These are phyloP conservation scores for Epiblema foenella DNA, from an alignment of 2,888 invertebrate species.

Conservation along the genomic window DNA sequence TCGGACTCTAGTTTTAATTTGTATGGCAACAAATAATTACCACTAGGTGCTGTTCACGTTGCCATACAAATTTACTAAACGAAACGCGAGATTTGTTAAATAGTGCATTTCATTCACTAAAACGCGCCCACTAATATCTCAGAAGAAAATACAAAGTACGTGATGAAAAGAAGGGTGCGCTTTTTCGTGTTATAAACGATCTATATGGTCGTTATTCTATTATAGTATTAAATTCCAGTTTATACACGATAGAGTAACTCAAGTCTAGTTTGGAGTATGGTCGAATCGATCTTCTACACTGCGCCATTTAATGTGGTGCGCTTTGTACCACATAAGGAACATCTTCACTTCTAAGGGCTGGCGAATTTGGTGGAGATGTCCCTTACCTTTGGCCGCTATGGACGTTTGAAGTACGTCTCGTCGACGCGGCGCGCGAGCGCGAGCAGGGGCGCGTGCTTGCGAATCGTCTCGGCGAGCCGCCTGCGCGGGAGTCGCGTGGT, in stretches of 20 bases:
- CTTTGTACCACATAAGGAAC: background rate
- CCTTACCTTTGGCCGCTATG: conserved; percentile 78
- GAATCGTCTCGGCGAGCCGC: conserved; percentile 91
- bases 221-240: too few relatives aligned
- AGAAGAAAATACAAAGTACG: background rate
- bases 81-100: too few relatives aligned
- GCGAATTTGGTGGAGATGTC: conserved; percentile 65
- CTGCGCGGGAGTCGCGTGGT: conserved; percentile 95
- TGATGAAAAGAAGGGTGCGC: background rate
- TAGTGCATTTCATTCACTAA: too few relatives aligned
- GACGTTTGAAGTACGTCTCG: conserved; percentile 89
- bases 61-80: too few relatives aligned
- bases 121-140: too few relatives aligned
- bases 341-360: conserved; percentile 20
- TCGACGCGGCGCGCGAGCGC: conserved; percentile 94
- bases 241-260: too few relatives aligned
- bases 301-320: background rate
- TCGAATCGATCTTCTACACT: background rate
- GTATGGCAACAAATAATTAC: too few relatives aligned
- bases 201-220: background rate
- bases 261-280: too few relatives aligned
- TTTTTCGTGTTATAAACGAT: background rate
- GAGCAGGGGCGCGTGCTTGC: conserved; percentile 90
- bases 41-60: too few relatives aligned
- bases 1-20: too few relatives aligned